A percentile compares a stretch with the other conserved stretches of the same genome.
Evolutionary conservation across 2,888 invertebrate genomes (phyloP).

Genomic region (Tetragonisca angustula): DNA sequence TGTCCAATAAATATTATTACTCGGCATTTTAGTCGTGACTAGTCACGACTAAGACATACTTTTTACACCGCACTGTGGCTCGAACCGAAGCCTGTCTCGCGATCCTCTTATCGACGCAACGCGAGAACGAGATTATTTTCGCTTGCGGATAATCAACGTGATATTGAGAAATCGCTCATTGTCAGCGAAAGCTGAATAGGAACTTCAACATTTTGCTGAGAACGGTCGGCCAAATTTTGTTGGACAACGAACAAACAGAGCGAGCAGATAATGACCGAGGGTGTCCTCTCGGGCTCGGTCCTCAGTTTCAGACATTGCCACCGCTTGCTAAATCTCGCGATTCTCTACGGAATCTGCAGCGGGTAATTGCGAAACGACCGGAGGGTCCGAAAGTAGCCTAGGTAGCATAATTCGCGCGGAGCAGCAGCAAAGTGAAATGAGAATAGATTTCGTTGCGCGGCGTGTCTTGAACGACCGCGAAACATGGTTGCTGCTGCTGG

Average conservation of each 20-base stretch:
- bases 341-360: not conserved
- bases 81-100: no score
- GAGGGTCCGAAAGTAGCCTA: slow-evolving; percentile 12
- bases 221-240: not conserved
- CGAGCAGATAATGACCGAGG: not conserved
- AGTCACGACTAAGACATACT: no score
- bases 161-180: no score
- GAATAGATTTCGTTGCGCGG: slow-evolving; percentile 58
- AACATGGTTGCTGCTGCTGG: slow-evolving; percentile 34
- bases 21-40: no score
- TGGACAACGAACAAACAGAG: not conserved
- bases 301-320: not conserved
- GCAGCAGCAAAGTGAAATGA: slow-evolving; percentile 39
- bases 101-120: no score
- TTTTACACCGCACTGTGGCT: no score
- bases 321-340: not conserved
- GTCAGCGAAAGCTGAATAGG: no score
- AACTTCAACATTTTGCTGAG: not conserved
- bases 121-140: not conserved
- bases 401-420: not conserved
- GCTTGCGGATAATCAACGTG: no score
- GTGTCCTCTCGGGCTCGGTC: not conserved
- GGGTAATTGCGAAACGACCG: slow-evolving; percentile 12
- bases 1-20: no score
- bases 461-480: slow-evolving; percentile 21